phyloP scores from a whole-genome alignment of 2,113 vertebrate species.

The Aramus guarauna region DNA sequence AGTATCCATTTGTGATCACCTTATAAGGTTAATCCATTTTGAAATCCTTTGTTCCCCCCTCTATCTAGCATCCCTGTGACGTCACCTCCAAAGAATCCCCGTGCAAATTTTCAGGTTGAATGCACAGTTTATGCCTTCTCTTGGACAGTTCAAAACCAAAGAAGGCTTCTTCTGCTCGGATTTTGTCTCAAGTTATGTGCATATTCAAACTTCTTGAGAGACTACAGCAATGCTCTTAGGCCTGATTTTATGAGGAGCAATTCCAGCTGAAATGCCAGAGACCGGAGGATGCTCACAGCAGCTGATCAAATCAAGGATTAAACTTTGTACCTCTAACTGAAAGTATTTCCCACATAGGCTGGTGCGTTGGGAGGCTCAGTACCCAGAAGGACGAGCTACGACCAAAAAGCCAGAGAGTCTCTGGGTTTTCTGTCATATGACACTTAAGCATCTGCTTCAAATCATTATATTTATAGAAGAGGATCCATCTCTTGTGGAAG shows the following conservation, averaged over 20 bases:
- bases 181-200: neutral
- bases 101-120: neutral
- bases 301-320: neutral
- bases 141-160: neutral
- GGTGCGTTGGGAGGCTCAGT: neutral
- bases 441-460: neutral
- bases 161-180: neutral
- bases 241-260: neutral
- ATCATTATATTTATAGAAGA: neutral
- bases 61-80: neutral
- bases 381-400: neutral
- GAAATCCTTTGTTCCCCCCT: neutral
- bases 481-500: neutral
- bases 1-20: neutral
- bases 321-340: neutral
- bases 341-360: neutral
- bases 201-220: neutral
- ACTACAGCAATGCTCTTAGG: neutral
- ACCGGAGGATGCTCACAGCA: neutral
- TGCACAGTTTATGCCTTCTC: neutral
- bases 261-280: neutral
- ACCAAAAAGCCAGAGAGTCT: neutral
- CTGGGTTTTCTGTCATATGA: neutral
- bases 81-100: neutral
- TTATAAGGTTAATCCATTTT: conserved; percentile 12